Conservation (phyloP, 2,888 invertebrate species). For the Callosobruchus maculatus region DNA sequence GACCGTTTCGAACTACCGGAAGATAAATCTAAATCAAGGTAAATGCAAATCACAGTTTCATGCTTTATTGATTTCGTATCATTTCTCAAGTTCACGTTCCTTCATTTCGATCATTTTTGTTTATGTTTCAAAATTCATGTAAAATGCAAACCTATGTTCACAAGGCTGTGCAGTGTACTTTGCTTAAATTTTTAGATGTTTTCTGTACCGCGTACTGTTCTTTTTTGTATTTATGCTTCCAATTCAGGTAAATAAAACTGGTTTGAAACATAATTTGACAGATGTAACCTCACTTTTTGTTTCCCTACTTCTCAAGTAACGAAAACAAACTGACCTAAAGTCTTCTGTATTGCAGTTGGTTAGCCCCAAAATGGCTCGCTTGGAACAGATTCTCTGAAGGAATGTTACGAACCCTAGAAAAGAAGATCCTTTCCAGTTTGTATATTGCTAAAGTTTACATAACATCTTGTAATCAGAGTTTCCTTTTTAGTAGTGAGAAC, state of each 20-base stretch:
- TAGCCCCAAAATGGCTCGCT: constrained; percentile 57
- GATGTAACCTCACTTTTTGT: neutral
- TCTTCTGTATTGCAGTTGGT: constrained; percentile 25
- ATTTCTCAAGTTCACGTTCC: neutral
- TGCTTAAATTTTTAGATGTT: neutral
- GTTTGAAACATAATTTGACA: neutral
- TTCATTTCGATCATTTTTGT: neutral
- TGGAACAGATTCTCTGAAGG: constrained; percentile 79
- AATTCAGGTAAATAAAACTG: neutral
- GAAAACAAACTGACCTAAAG: neutral
- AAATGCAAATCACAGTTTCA: neutral
- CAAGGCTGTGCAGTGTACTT: neutral
- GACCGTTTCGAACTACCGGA: neutral
- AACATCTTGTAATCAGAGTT: too few relatives aligned
- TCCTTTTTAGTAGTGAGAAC: constrained; percentile 51
- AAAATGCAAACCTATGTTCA: neutral
- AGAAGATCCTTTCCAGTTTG: constrained; percentile 79
- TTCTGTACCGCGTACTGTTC: neutral
- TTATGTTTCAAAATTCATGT: neutral
- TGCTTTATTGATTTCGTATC: neutral
- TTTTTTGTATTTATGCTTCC: neutral
- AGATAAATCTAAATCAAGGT: neutral
- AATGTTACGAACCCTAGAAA: constrained; percentile 76
- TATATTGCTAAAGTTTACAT: constrained; percentile 2
- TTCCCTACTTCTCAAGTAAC: neutral